Evolutionary conservation across 2,888 invertebrate genomes (phyloP).

Genomic region (Nasonia oneida): DNA sequence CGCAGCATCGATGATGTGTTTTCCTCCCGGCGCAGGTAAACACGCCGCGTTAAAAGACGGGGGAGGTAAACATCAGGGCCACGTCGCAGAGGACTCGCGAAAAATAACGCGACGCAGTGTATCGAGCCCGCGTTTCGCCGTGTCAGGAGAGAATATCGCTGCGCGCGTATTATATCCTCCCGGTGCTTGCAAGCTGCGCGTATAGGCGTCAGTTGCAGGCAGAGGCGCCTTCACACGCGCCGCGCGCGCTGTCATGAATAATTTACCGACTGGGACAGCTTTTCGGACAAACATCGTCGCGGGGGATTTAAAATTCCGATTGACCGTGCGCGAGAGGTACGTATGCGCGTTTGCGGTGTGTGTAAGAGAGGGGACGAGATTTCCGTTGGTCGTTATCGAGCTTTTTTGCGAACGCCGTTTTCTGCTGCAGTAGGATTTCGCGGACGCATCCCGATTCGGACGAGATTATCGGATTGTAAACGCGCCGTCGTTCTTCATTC

Average conservation of each 20-base stretch:
- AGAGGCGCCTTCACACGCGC: background rate
- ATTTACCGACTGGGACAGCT: slow-evolving; percentile 73
- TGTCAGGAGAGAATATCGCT: background rate
- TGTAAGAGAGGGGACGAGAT: background rate
- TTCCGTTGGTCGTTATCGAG: background rate
- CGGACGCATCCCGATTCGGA: no score
- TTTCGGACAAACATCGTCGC: slow-evolving; percentile 71
- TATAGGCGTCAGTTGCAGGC: background rate
- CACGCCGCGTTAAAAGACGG: slow-evolving; percentile 25
- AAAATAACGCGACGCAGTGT: no score
- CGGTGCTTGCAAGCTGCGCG: background rate
- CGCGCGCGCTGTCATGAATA: slow-evolving; percentile 70
- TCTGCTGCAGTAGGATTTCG: no score
- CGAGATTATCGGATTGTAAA: no score
- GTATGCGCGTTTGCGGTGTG: background rate
- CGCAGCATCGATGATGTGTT: background rate
- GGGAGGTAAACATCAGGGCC: slow-evolving; percentile 32
- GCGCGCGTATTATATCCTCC: background rate
- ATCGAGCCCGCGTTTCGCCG: no score
- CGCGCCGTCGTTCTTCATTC: no score
- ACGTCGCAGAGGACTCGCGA: no score
- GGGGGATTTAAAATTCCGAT: slow-evolving; percentile 75
- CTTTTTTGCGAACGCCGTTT: no score
- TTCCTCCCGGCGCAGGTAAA: background rate
- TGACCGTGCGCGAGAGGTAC: slow-evolving; percentile 62